Evolutionary conservation across 64 coral and sea anemone genomes (phyloP), one percentile per base, ranked within the genome.

Genomic region (Anthopleura sola): DNA sequence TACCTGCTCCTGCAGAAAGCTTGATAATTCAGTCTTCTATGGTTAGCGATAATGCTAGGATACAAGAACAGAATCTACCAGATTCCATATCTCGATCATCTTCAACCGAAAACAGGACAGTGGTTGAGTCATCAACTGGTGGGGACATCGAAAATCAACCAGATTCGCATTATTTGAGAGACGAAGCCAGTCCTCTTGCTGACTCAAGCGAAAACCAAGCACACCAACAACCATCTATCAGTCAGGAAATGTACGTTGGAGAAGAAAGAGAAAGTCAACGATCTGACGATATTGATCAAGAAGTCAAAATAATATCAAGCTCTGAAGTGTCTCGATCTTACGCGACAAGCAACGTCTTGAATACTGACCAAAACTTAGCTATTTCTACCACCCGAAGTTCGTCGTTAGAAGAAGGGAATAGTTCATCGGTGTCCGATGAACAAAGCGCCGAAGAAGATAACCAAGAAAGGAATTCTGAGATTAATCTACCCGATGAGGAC

Each of bases 281-380:
- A 17, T 38, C n/a, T 5, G 76, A 79, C 47, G 76, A 79, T 15
- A 38, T 48, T 44, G 66, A 71, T 36, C 66, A 32, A 14, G 76
- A 48, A 79, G 37, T 38, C 17, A 79, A 79, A 26, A 48, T 44
- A 23, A 79, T 79, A 40, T 79, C 76, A 23, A 79, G 76, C 76
- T 79, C 76, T 44, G 66, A 71, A 15, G 76, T 79, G 15, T 79
- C 76, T 44, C 76, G 44, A 21, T 79, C 76, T 2, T 71, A 71
- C 66, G 29, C n/a, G 26, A 44, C 76, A 79, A 38, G 31, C 6
- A 48, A 79, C 38, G 37, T 44, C 7, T 11, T 47, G 19, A 15
- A 8, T 33, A 46, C 14, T 48, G 19, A 21, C 17, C 21, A 37
- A 79, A 79, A 79, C 19, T 10, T 48, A 21, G 76, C 76, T 79